phyloP scores from a whole-genome alignment of 2,113 vertebrate species.

The Phodopus roborovskii region DNA sequence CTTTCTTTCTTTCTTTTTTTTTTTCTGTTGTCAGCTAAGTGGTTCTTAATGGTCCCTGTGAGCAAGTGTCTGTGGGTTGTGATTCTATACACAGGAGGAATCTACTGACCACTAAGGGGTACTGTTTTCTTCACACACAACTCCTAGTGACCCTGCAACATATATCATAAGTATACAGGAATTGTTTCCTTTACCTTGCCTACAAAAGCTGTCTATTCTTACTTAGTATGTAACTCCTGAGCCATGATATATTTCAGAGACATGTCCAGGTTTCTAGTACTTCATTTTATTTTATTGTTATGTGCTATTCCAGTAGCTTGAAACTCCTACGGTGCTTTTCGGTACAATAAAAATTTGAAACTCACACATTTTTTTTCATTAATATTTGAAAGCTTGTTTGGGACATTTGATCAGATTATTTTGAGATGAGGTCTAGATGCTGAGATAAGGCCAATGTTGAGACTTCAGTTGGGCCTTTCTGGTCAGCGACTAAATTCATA shows the following conservation, averaged over 20 bases:
- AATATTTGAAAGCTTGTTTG: not conserved
- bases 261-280: not conserved
- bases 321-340: not conserved
- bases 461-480: not conserved
- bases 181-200: not conserved
- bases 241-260: not conserved
- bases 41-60: rapidly evolving
- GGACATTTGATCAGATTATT: not conserved
- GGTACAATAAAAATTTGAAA: conserved; percentile 16
- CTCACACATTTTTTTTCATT: not conserved
- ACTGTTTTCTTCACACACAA: not conserved
- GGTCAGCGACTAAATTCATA: not conserved
- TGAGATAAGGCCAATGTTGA: not conserved
- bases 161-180: not conserved
- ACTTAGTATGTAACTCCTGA: not conserved
- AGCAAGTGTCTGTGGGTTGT: not conserved
- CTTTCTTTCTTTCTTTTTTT: not conserved
- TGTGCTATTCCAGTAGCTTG: not conserved
- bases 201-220: not conserved
- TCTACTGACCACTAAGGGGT: not conserved
- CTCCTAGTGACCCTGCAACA: not conserved
- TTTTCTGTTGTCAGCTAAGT: not conserved
- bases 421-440: not conserved
- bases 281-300: not conserved
- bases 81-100: not conserved